Percentiles rank a stretch among this genome's conserved stretches.
phyloP scores from a whole-genome alignment of 2,113 vertebrate genomes.

The Pteropus alecto region DNA sequence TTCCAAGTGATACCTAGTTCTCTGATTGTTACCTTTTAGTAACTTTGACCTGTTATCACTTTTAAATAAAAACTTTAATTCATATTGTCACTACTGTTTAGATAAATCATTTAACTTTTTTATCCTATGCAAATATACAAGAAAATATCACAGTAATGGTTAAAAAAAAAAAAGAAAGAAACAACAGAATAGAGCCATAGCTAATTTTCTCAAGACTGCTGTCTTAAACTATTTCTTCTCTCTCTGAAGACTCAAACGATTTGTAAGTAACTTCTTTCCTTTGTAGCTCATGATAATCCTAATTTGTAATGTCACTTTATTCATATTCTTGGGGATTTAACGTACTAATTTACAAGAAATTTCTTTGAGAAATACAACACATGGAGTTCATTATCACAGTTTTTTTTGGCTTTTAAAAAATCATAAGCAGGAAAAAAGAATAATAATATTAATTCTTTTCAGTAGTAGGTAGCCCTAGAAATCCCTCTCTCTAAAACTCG shows the following conservation, averaged over 20 bases:
- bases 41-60: neutral
- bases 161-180: neutral
- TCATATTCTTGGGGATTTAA: slow-evolving; percentile 77
- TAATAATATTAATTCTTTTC: slow-evolving; percentile 2
- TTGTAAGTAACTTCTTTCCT: slow-evolving; percentile 76
- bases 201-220: slow-evolving; percentile 71
- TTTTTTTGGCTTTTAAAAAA: slow-evolving; percentile 72
- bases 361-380: slow-evolving; percentile 70
- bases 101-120: neutral
- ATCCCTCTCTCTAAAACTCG: neutral
- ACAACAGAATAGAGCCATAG: slow-evolving; percentile 8
- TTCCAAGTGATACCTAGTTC: neutral
- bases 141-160: slow-evolving; percentile 56
- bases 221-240: slow-evolving; percentile 69
- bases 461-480: neutral
- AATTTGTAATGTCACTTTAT: slow-evolving; percentile 71
- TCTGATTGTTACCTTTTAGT: neutral
- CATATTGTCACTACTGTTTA: neutral
- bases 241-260: slow-evolving; percentile 73
- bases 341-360: slow-evolving; percentile 76
- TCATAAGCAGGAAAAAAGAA: slow-evolving; percentile 22
- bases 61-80: neutral
- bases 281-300: slow-evolving; percentile 75
- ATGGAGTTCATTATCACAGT: slow-evolving; percentile 56
- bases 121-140: slow-evolving; percentile 60